These are phyloP conservation scores for Poecilobothrus nobilitatus DNA, from an alignment of 2,888 invertebrate genomes.

Conservation along the genomic window DNA sequence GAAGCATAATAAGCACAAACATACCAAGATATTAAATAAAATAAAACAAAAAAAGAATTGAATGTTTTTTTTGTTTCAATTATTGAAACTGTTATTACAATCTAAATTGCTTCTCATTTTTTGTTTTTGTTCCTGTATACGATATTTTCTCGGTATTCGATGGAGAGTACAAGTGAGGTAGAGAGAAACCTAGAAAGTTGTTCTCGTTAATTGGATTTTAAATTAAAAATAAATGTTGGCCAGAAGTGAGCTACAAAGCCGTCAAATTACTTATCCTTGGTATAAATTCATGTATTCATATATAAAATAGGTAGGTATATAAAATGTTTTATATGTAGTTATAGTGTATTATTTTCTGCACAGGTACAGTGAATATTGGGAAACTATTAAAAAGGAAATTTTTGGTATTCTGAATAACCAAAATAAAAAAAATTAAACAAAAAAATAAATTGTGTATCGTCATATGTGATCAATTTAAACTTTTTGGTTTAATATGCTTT, in stretches of 20 bases:
- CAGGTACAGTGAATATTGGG: neutral
- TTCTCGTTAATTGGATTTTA: conserved; percentile 19
- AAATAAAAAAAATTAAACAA: neutral
- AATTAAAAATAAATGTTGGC: conserved; percentile 20
- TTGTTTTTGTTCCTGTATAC: neutral
- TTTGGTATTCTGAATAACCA: neutral
- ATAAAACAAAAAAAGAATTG: too few relatives aligned
- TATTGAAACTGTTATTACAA: conserved; percentile 1
- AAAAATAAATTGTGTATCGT: neutral
- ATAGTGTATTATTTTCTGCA: neutral
- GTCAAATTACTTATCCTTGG: conserved; percentile 18
- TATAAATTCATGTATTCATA: neutral
- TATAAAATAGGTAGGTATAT: neutral
- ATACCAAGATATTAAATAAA: too few relatives aligned
- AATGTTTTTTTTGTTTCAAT: neutral
- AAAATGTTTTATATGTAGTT: neutral
- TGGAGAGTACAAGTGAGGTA: neutral
- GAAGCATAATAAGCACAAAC: too few relatives aligned
- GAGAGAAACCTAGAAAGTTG: conserved; percentile 9
- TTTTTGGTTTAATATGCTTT: too few relatives aligned
- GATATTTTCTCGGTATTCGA: neutral
- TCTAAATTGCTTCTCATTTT: neutral
- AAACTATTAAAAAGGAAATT: neutral
- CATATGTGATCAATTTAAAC: neutral
- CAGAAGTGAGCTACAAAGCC: conserved; percentile 17